Base-by-base conservation (phyloP, 2,797 vertebrate species). In the Etheostoma perlongum region DNA sequence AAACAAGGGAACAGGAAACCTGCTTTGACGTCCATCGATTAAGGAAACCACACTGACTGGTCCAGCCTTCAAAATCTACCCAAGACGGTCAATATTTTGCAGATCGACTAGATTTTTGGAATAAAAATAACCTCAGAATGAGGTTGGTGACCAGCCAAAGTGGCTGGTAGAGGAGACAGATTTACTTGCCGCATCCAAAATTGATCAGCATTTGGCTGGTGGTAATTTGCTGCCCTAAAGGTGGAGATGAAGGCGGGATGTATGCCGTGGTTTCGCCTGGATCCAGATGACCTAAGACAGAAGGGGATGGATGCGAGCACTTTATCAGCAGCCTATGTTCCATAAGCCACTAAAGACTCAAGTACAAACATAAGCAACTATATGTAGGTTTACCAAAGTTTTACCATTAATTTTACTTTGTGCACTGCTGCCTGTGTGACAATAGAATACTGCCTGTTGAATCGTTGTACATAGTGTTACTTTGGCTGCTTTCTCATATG, bases 251-350 rank as follows among this genome's bases (percentile, higher is more conserved):
- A 85, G 83, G 78, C 60, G 11, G 82, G 78, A 88, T 1, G 67
- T 33, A 58, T 84, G 83, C 86, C 86, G 86, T 74, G 80, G 90
- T 75, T 46, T 69, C 36, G 75, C 83, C 68, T 78, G 76, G 60
- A 85, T 89, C 87, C 88, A 91, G 91, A 92, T 93, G 91, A 90
- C 71, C 53, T 71, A 74, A 87, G 84, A 89, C 84, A 88, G 83
- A 85, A 85, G 81, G 81, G 82, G 83, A 85, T 72, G 82, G 80
- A 89, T 82, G 78, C 63, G 42, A 69, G 70, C 81, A 83, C 82
- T 90, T 84, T 79, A 88, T 83, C 85, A 82, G 76, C 82, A 79
- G 79, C 70, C 86, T 76, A 74, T 79, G 79, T 80, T 90, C 84
- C 69, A 87, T 83, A 79, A 90, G 83, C 74, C 73, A 75, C 70